phyloP scores from a whole-genome alignment of 2,797 vertebrate species.

The Protosalanx chinensis region DNA sequence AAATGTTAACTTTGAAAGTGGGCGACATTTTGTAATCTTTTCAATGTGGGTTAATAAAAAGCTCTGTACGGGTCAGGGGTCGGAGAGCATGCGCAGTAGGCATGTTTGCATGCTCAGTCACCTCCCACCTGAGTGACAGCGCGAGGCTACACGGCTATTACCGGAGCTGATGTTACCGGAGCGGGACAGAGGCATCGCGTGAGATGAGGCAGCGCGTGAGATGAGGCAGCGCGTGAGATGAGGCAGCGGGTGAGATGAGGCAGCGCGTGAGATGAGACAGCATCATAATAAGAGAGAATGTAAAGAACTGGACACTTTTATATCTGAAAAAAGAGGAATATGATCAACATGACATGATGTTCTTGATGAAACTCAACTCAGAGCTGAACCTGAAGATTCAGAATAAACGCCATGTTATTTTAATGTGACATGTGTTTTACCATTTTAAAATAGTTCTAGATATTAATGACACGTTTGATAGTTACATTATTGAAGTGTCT shows the following conservation, averaged over 20 bases:
- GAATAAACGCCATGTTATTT: constrained; percentile 15
- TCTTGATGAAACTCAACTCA: constrained; percentile 40
- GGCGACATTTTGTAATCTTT: neutral
- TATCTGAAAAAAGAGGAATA: constrained; percentile 33
- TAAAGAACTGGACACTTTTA: constrained; percentile 53
- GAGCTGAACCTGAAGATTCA: constrained; percentile 23
- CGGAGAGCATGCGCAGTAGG: constrained; percentile 68
- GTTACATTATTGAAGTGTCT: constrained; percentile 23
- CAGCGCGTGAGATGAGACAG: constrained; percentile 72
- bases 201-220: constrained; percentile 69
- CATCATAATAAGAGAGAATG: constrained; percentile 55
- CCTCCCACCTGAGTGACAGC: constrained; percentile 10
- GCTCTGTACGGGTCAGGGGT: neutral
- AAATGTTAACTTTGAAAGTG: too few species aligned
- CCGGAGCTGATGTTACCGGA: neutral
- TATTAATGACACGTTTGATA: constrained; percentile 17
- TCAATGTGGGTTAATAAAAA: neutral
- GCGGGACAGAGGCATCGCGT: constrained; percentile 29
- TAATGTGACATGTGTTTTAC: constrained; percentile 8
- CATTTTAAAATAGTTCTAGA: neutral
- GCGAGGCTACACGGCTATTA: neutral
- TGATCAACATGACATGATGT: constrained; percentile 4
- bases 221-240: constrained; percentile 79
- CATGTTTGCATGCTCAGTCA: constrained; percentile 58
- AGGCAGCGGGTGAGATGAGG: constrained; percentile 62